Percentiles rank a stretch among this genome's conserved stretches.
Conservation (phyloP, 2,113 vertebrate genomes). For the Thermophis baileyi region DNA sequence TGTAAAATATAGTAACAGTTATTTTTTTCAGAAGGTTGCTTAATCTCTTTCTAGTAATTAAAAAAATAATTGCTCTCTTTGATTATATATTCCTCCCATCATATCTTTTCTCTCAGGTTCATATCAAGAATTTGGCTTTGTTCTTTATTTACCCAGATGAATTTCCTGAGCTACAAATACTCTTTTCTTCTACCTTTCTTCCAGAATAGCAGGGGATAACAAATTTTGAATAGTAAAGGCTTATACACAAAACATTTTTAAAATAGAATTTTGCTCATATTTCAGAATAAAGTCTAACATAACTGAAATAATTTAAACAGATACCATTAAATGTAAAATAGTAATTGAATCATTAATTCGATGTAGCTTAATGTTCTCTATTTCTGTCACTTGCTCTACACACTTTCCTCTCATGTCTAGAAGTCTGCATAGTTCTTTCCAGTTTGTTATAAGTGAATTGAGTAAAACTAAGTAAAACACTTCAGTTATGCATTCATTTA, state of each 20-base stretch:
- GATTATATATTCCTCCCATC: constrained; percentile 60
- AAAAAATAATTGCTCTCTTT: constrained; percentile 52
- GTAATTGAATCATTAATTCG: not conserved
- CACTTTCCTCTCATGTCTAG: not conserved
- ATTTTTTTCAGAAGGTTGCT: constrained; percentile 58
- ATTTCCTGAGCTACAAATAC: constrained; percentile 39
- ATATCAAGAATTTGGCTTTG: constrained; percentile 53
- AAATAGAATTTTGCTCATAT: not conserved
- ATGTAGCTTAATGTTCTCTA: not conserved
- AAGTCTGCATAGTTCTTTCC: not conserved
- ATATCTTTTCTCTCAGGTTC: constrained; percentile 36
- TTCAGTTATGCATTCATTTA: constrained; percentile 12
- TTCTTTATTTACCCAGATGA: constrained; percentile 45
- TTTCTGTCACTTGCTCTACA: not conserved
- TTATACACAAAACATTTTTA: not conserved
- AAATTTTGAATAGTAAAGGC: constrained; percentile 29
- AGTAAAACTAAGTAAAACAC: constrained; percentile 7
- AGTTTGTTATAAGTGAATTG: not conserved
- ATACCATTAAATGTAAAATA: not conserved
- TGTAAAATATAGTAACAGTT: constrained; percentile 50
- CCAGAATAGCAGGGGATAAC: not conserved
- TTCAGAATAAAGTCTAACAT: not conserved
- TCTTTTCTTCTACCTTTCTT: constrained; percentile 12
- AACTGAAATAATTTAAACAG: not conserved
- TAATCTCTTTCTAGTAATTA: constrained; percentile 59